Base-by-base conservation (phyloP, 1,140 invertebrate genomes). In the Sarcophaga peregrina region DNA sequence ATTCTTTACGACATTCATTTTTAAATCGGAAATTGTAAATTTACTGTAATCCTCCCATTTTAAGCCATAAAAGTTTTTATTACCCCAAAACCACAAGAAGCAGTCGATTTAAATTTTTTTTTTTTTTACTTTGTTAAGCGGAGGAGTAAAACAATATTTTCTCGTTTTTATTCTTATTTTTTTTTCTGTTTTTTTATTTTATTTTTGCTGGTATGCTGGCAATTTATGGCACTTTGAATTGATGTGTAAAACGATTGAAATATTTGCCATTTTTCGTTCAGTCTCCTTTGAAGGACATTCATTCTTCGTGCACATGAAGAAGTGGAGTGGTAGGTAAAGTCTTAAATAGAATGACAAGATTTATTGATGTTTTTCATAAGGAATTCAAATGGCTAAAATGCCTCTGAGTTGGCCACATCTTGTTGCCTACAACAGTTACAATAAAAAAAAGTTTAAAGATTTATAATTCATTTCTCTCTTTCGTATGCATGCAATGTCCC, bases 221-320 rank as follows among this genome's bases (percentile, higher is more conserved):
- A 20, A 68, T 68, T 68, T 20, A 68, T 68, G 62, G 62, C 17
- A 20, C 0, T 68, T 68, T 8, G 17, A 68, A 68, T 68, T 25
- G 6, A 68, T 68, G 62, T 68, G 17, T 68, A 25, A 68, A 68
- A 25, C 62, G 62, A 68, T 68, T 68, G 62, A 68, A 68, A 25
- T 68, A 20, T 25, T 68, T 68, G 15, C 62, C 62, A 17, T 25
- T 68, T 25, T 25, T 68, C 3, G 50, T 52, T 52, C 13, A 37
- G 25, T 37, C 25, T 37, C 25, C 10, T 68, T 68, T 68, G 20
- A 25, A 68, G 17, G 17, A 8, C 17, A 62, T 20, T 20, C 9
- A 68, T 37, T 37, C 25, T 37, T 37, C 25, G 25, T 37, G 4
- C 25, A 37, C 25, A 52, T 9, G 50, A 10, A 52, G 50, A 5